A percentile compares a stretch with the other conserved stretches of the same genome.
Evolutionary conservation across 2,888 invertebrate genomes (phyloP).

Genomic region (Caradrina kadenii): DNA sequence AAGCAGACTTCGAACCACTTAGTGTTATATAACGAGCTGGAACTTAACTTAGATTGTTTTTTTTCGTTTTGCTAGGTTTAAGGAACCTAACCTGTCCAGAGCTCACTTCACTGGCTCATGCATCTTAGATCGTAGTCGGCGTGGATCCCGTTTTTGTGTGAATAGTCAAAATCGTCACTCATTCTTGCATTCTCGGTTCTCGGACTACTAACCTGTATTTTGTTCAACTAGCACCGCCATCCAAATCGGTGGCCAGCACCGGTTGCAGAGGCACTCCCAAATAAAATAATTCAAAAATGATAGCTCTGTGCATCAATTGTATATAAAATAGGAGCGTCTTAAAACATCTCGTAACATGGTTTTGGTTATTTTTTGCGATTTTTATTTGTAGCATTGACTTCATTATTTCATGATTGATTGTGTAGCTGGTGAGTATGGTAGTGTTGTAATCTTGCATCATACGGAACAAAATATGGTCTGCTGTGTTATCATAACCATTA

Average conservation of each 20-base stretch:
- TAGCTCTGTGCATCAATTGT: conserved; percentile 43
- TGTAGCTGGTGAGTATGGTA: conserved; percentile 64
- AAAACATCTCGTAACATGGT: conserved; percentile 53
- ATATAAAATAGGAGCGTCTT: conserved; percentile 46
- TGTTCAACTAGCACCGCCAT: not conserved
- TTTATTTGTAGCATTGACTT: conserved; percentile 35
- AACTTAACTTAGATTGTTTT: too few relatives aligned
- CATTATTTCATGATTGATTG: conserved; percentile 37
- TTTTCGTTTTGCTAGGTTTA: too few relatives aligned
- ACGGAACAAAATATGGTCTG: conserved; percentile 7
- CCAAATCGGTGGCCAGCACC: not conserved
- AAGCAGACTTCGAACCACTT: too few relatives aligned
- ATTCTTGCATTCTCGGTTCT: too few relatives aligned
- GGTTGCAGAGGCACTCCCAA: not conserved
- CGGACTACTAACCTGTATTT: not conserved
- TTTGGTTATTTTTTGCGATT: conserved; percentile 59
- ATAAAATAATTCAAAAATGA: conserved; percentile 38
- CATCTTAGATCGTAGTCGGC: too few relatives aligned
- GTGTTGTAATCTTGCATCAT: conserved; percentile 49
- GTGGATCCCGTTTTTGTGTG: too few relatives aligned
- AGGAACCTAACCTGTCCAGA: too few relatives aligned
- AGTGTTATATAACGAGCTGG: too few relatives aligned
- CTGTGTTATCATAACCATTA: conserved; percentile 27
- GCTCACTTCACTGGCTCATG: too few relatives aligned
- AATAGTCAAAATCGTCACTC: too few relatives aligned